Base-by-base conservation (phyloP, 2,888 invertebrate species). In the Nephrotoma guestfalica region DNA sequence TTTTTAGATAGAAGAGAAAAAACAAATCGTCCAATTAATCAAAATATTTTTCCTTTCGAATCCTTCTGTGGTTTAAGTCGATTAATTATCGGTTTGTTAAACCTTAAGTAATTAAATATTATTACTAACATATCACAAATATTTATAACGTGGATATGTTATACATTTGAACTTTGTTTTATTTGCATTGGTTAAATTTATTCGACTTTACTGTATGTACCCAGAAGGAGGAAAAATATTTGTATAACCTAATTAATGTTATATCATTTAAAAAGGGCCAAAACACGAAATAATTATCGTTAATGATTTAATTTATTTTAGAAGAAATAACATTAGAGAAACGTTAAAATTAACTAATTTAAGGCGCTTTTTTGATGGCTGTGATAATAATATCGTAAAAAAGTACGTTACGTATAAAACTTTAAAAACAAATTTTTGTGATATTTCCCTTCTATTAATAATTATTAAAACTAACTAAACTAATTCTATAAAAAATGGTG, bases 281-380 rank as follows among this genome's bases (percentile, higher is more conserved):
- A 57, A 57, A n/a, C 7, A 71, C 71, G 71, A 30, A 71, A 30
- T 71, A 71, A 71, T 71, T 71, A 71, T 71, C 71, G 18, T 71
- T 71, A 18, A 18, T 71, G 30, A 71, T 71, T 71, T 71, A 71
- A 71, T 71, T 71, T 71, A 71, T 71, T 71, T 71, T 71, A 18
- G 30, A 57, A 71, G 71, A 71, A 30, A 30, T 71, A 71, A 71
- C 71, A 30, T 84, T 84, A 84, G 84, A 84, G 15, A 41, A 84
- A 41, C 6, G 42, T 84, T 41, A 84, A 71, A 71, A 71, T 71
- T 84, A 41, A 84, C 41, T 84, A 84, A 41, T 84, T 15, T 84
- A 84, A 84, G 84, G 42, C 84, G 84, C 84, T 41, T 84, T 84
- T 84, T 84, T 84, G 42, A 84, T 84, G 84, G 84, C 84, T 84